These are phyloP conservation scores for Cecidostiba fungosa DNA, from an alignment of 2,888 invertebrate genomes.

Conservation along the genomic window DNA sequence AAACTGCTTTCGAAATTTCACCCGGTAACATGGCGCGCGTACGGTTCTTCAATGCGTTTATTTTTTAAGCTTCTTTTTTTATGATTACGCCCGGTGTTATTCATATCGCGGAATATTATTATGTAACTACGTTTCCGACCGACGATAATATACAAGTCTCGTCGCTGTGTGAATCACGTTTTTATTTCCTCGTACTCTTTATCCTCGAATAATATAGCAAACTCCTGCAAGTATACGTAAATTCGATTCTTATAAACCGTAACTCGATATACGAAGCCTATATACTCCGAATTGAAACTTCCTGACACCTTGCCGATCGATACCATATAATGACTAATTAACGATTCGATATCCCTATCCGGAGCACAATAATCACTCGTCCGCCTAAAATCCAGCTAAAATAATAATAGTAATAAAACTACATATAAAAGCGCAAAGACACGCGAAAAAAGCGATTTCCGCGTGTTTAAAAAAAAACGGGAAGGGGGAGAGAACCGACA, in stretches of 20 bases:
- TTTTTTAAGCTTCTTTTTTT: too few species aligned
- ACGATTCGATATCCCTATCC: neutral
- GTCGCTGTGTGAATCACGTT: too few species aligned
- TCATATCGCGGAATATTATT: too few species aligned
- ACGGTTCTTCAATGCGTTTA: too few species aligned
- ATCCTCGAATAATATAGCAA: too few species aligned
- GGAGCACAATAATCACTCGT: neutral
- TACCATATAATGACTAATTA: neutral
- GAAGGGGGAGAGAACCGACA: neutral
- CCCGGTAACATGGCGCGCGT: neutral
- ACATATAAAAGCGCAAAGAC: slow-evolving; percentile 26
- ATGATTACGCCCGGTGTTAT: too few species aligned
- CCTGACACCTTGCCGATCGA: neutral
- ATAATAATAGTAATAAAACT: slow-evolving; percentile 13
- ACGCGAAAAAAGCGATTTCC: slow-evolving; percentile 28
- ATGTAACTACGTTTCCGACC: too few species aligned
- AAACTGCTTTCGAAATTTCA: neutral
- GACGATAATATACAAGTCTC: too few species aligned
- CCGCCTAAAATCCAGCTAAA: neutral
- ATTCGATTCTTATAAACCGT: slow-evolving; percentile 1
- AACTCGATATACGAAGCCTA: neutral
- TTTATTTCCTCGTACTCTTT: too few species aligned
- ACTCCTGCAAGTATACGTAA: neutral
- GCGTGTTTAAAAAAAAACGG: slow-evolving; percentile 6
- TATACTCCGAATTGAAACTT: neutral